phyloP scores from a whole-genome alignment of 2,113 vertebrate species.

The Potamarius usumacintae region DNA sequence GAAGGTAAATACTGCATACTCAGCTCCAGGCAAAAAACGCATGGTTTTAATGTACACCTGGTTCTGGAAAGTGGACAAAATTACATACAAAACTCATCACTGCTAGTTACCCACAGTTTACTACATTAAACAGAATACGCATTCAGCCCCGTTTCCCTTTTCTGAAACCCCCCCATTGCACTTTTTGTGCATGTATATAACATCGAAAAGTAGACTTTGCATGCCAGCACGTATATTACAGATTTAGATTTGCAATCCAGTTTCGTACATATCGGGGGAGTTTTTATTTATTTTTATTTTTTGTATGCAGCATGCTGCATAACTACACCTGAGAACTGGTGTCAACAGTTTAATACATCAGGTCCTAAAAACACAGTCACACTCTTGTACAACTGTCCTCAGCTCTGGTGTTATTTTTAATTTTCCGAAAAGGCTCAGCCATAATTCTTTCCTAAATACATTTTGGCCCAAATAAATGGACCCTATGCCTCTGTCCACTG shows the following conservation, averaged over 20 bases:
- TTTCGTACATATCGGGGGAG: background rate
- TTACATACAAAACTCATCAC: background rate
- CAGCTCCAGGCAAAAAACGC: background rate
- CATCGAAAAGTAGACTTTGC: background rate
- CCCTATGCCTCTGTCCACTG: conserved; percentile 32
- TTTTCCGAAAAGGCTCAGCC: conserved; percentile 41
- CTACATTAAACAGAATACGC: background rate
- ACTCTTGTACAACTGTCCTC: background rate
- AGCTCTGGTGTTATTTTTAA: conserved; percentile 52
- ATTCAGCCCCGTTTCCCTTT: too few relatives aligned
- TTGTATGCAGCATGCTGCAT: background rate
- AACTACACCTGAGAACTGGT: background rate
- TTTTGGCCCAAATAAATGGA: conserved; percentile 45
- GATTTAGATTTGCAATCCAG: background rate
- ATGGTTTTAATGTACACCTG: too few relatives aligned
- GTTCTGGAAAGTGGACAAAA: too few relatives aligned
- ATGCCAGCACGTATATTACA: background rate
- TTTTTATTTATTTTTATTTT: background rate
- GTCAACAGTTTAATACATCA: background rate
- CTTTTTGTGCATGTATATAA: background rate
- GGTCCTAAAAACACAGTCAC: background rate
- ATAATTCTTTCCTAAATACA: conserved; percentile 49
- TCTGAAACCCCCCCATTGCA: too few relatives aligned
- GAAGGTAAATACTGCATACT: background rate
- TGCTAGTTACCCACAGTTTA: background rate